These are phyloP conservation scores for Drosophila nigromelanica DNA, from an alignment of 1,140 invertebrate species.

Conservation along the genomic window DNA sequence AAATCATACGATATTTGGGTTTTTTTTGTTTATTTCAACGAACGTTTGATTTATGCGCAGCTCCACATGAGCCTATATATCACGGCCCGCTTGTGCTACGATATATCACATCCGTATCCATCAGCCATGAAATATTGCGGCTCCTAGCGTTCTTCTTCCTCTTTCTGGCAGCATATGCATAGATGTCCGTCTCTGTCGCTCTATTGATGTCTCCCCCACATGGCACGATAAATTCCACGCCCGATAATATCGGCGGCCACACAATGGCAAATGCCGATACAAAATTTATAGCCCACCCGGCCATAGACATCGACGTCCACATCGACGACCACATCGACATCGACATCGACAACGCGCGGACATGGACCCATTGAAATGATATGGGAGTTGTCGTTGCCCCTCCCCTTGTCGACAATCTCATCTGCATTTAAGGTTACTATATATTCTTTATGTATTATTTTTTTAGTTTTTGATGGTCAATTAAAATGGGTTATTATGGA, in stretches of 20 bases:
- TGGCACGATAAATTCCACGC: constrained; percentile 75
- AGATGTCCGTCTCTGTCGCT: constrained; percentile 20
- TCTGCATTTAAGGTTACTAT: constrained; percentile 37
- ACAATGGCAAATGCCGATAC: constrained; percentile 77
- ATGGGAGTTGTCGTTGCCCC: constrained; percentile 36
- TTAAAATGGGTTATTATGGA: constrained; percentile 75
- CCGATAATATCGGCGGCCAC: constrained; percentile 76
- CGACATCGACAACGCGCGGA: too few species aligned
- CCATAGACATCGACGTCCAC: constrained; percentile 41
- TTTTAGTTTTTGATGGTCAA: constrained; percentile 68
- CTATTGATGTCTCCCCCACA: constrained; percentile 49
- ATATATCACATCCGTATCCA: constrained; percentile 68
- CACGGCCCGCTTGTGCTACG: constrained; percentile 44
- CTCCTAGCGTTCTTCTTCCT: constrained; percentile 24
- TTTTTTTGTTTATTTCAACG: constrained; percentile 19
- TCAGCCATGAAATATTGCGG: constrained; percentile 75
- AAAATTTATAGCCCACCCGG: constrained; percentile 74
- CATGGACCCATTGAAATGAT: constrained; percentile 74
- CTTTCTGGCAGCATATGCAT: not conserved
- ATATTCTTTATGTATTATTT: constrained; percentile 27
- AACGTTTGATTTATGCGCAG: constrained; percentile 67
- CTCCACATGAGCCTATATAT: constrained; percentile 72
- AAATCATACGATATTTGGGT: constrained; percentile 18
- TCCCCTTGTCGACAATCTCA: constrained; percentile 44
- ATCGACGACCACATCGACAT: too few species aligned